phyloP scores from a whole-genome alignment of 1,140 invertebrate species.

The Temnothorax curvispinosus region DNA sequence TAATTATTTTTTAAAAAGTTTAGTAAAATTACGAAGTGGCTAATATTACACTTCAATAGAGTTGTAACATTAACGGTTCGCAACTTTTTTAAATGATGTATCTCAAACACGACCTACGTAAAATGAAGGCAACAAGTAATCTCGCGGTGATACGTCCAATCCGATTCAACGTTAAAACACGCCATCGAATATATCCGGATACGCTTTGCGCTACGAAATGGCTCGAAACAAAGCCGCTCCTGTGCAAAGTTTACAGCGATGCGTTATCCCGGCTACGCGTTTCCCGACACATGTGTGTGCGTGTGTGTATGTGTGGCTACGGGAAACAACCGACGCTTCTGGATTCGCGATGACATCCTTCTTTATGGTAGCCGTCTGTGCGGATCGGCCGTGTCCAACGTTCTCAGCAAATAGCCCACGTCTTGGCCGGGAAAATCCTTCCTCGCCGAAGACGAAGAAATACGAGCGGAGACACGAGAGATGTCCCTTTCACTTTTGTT shows the following conservation, averaged over 20 bases:
- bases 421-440: conserved; percentile 9
- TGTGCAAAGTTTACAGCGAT: conserved; percentile 51
- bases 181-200: conserved; percentile 50
- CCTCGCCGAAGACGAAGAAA: conserved; percentile 42
- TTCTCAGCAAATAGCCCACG: conserved; percentile 56
- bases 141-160: conserved; percentile 50
- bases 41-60: neutral
- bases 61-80: neutral
- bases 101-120: neutral
- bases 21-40: neutral
- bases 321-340: conserved; percentile 34
- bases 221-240: conserved; percentile 44
- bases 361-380: conserved; percentile 69
- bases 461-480: conserved; percentile 1
- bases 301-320: neutral
- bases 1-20: neutral
- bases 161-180: conserved; percentile 63
- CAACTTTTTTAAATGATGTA: neutral
- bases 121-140: conserved; percentile 31
- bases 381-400: conserved; percentile 57
- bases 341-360: conserved; percentile 61
- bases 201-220: conserved; percentile 28
- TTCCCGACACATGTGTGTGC: neutral
- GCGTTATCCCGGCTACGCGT: conserved; percentile 33
- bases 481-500: conserved; percentile 27